A percentile compares a stretch with the other conserved stretches of the same genome.
Evolutionary conservation across 2,888 invertebrate genomes (phyloP).

Genomic region (Cheilosia soror): DNA sequence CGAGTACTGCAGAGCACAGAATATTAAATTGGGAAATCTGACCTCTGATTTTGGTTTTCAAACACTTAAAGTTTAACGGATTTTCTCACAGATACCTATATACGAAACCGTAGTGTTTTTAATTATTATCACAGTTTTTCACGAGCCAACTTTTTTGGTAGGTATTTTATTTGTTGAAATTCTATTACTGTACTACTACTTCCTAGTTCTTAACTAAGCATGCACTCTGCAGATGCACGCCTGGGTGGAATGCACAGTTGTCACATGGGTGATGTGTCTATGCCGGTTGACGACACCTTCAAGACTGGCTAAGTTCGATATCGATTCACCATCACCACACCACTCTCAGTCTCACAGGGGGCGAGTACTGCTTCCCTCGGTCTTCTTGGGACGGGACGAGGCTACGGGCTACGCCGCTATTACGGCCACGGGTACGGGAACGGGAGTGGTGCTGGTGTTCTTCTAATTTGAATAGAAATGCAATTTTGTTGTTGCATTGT

Average conservation of each 20-base stretch:
- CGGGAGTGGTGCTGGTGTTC: slow-evolving; percentile 33
- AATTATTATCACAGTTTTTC: too few relatives aligned
- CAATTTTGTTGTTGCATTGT: slow-evolving; percentile 25
- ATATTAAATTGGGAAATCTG: too few relatives aligned
- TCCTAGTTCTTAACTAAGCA: slow-evolving; percentile 31
- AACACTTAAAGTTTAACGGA: too few relatives aligned
- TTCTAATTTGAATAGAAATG: slow-evolving; percentile 26
- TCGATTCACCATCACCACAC: slow-evolving; percentile 28
- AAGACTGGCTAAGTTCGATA: slow-evolving; percentile 54
- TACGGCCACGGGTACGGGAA: neutral
- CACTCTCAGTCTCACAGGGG: neutral
- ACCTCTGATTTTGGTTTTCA: too few relatives aligned
- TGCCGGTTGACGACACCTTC: slow-evolving; percentile 44
- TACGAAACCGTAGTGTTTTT: too few relatives aligned
- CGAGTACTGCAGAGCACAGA: too few relatives aligned
- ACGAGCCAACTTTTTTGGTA: neutral
- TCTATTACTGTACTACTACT: slow-evolving; percentile 22
- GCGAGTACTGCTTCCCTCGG: neutral
- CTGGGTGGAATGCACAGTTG: slow-evolving; percentile 20
- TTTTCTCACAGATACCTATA: too few relatives aligned
- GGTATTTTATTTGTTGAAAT: slow-evolving; percentile 11
- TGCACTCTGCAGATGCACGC: slow-evolving; percentile 21
- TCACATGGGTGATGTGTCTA: slow-evolving; percentile 23
- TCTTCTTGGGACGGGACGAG: too few relatives aligned
- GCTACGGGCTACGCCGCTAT: slow-evolving; percentile 7